Percentiles rank a stretch among this genome's conserved stretches.
phyloP scores from a whole-genome alignment of 2,888 invertebrate genomes.

The Erebia aethiops region DNA sequence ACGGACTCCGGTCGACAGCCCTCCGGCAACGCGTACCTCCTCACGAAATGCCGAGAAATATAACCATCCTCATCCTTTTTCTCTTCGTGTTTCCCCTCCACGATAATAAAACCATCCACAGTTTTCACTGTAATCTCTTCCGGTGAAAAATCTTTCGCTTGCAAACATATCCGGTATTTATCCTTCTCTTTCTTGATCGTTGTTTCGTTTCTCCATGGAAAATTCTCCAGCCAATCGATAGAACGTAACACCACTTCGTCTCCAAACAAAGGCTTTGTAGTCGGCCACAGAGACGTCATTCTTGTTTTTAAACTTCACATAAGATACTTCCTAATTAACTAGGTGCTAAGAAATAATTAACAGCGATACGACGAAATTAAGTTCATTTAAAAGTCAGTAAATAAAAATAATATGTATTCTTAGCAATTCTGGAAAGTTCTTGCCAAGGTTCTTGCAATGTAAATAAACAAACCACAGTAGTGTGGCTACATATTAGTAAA shows the following conservation, averaged over 20 bases:
- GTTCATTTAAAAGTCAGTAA: neutral
- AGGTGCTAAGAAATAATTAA: neutral
- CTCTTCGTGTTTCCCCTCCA: conserved; percentile 67
- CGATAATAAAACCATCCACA: conserved; percentile 53
- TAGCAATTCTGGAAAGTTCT: conserved; percentile 37
- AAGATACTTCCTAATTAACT: neutral
- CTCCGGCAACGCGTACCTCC: conserved; percentile 60
- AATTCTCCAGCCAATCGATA: conserved; percentile 68
- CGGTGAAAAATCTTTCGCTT: conserved; percentile 59
- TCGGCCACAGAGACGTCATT: conserved; percentile 46
- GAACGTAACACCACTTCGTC: conserved; percentile 66
- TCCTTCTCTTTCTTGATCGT: conserved; percentile 51
- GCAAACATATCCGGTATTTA: conserved; percentile 60
- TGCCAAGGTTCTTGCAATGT: conserved; percentile 36
- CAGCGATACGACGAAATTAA: neutral
- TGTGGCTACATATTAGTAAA: too few relatives aligned
- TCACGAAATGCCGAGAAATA: conserved; percentile 60
- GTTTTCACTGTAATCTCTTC: conserved; percentile 27
- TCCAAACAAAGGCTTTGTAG: conserved; percentile 55
- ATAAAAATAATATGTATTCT: too few relatives aligned
- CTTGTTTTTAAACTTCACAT: neutral
- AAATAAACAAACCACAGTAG: conserved; percentile 11
- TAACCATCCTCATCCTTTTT: conserved; percentile 63
- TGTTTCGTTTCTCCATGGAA: conserved; percentile 64
- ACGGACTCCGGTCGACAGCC: conserved; percentile 56